Percentiles rank a stretch among this genome's conserved stretches.
phyloP scores from a whole-genome alignment of 2,797 vertebrate genomes.

The Miichthys miiuy region DNA sequence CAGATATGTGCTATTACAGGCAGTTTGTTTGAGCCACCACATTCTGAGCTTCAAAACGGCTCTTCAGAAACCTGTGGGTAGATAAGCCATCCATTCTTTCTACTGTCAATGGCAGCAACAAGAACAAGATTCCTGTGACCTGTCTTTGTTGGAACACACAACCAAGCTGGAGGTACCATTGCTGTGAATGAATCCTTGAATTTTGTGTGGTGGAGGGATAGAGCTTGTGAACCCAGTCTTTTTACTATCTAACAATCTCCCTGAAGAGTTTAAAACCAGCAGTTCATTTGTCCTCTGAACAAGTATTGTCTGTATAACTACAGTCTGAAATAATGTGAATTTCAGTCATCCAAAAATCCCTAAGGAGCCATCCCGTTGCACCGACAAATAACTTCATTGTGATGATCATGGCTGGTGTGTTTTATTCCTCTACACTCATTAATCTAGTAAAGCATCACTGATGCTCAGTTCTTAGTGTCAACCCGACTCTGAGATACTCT shows the following conservation, averaged over 20 bases:
- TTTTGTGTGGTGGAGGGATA: background rate
- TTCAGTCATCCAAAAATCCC: background rate
- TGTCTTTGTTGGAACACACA: background rate
- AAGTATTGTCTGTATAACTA: background rate
- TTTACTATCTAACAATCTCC: no score
- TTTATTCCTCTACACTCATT: background rate
- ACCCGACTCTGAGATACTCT: background rate
- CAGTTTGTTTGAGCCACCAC: no score
- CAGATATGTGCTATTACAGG: no score
- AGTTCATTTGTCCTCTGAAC: background rate
- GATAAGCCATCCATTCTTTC: no score
- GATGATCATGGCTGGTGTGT: background rate
- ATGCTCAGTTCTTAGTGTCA: background rate
- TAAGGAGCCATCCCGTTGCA: background rate
- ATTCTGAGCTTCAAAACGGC: no score
- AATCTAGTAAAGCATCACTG: background rate
- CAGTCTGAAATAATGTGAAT: background rate
- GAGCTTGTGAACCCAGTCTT: background rate
- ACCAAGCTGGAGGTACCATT: background rate
- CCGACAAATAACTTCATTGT: background rate
- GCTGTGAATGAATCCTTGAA: background rate
- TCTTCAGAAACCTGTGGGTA: no score
- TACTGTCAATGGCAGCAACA: no score
- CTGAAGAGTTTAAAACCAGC: background rate
- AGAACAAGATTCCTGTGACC: background rate